Percentiles rank a stretch among this genome's conserved stretches.
These are phyloP conservation scores for Rotaria sp. DNA, from an alignment of 2,888 invertebrate genomes.

Conservation along the genomic window DNA sequence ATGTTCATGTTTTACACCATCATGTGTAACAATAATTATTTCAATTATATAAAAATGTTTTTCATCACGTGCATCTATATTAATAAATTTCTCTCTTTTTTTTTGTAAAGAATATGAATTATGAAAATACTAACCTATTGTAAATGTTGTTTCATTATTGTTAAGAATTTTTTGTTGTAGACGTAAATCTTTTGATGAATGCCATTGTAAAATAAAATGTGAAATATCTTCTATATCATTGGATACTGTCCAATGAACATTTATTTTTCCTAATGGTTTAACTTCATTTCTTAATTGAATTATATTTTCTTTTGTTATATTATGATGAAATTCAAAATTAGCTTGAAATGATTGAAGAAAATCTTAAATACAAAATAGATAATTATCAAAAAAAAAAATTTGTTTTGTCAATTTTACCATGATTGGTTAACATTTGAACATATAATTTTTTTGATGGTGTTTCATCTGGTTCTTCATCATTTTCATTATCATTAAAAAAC, in stretches of 20 bases:
- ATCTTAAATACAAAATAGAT: background rate
- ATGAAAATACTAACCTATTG: conserved; percentile 42
- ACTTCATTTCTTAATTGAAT: conserved; percentile 1
- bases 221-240: conserved; percentile 45
- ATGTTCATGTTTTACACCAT: background rate
- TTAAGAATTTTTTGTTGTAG: conserved; percentile 50
- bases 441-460: conserved; percentile 50
- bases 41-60: conserved; percentile 32
- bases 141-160: conserved; percentile 43
- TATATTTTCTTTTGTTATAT: background rate
- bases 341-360: background rate
- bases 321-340: conserved; percentile 19
- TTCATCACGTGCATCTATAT: conserved; percentile 9
- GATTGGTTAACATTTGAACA: conserved; percentile 48
- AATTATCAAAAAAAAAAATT: background rate
- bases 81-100: conserved; percentile 47
- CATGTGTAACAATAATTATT: conserved; percentile 23
- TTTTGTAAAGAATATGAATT: conserved; percentile 48
- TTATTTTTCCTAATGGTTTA: conserved; percentile 47
- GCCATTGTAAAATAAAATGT: conserved; percentile 53
- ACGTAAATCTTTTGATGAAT: conserved; percentile 47
- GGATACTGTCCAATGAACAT: conserved; percentile 49
- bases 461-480: conserved; percentile 48
- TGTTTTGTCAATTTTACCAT: conserved; percentile 44
- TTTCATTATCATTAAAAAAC: background rate